These are phyloP conservation scores for Metacarcinus magister DNA, from an alignment of 2,888 invertebrate genomes.

Conservation along the genomic window DNA sequence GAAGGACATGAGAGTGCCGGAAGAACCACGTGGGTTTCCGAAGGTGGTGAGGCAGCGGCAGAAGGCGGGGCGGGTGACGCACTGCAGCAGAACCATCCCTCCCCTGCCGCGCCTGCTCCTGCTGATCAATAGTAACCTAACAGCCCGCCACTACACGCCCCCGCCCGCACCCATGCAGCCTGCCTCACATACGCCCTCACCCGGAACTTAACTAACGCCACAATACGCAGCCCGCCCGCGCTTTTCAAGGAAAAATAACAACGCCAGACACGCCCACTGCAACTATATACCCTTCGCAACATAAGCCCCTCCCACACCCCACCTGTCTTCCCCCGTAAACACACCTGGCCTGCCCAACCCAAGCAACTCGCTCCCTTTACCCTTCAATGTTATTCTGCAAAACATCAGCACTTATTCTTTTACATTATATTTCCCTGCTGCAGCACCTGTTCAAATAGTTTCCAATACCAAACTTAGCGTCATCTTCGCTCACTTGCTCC, in stretches of 20 bases:
- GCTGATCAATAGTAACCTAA: constrained; percentile 51
- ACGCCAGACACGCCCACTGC: background rate
- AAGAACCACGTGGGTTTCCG: constrained; percentile 8
- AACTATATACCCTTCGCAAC: background rate
- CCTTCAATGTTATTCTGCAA: background rate
- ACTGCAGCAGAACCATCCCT: constrained; percentile 46
- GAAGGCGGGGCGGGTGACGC: constrained; percentile 37
- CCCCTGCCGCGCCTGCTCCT: constrained; percentile 53
- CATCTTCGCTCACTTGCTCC: background rate
- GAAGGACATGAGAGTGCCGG: background rate
- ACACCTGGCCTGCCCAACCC: background rate
- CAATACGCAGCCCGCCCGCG: background rate
- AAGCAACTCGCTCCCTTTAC: background rate
- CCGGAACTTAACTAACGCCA: background rate
- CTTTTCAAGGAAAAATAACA: background rate
- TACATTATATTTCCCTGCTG: background rate
- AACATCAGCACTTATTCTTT: background rate
- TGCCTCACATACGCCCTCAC: background rate
- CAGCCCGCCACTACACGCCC: background rate
- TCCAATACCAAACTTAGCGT: too few relatives aligned
- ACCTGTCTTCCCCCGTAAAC: background rate
- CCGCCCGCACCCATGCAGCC: background rate
- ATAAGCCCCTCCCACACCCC: background rate
- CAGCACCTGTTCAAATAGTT: background rate
- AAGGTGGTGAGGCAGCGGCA: constrained; percentile 43